A percentile compares a stretch with the other conserved stretches of the same genome.
Conservation (phyloP, 2,113 vertebrate species). For the Corvus hawaiiensis region DNA sequence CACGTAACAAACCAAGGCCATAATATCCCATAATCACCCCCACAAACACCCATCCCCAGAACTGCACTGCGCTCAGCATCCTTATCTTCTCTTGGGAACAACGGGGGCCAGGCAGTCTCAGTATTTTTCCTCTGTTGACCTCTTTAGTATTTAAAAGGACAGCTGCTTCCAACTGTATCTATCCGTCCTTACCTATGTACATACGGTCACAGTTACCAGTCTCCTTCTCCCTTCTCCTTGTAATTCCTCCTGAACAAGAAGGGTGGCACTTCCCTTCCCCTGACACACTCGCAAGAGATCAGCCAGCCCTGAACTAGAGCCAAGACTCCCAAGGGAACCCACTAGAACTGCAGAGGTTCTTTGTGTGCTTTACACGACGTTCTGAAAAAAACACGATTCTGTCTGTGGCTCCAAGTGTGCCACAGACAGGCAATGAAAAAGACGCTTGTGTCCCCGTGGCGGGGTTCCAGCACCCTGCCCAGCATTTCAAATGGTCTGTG, state of each 20-base stretch:
- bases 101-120: neutral
- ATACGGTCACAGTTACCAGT: neutral
- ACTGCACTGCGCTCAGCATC: neutral
- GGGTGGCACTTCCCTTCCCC: neutral
- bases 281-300: neutral
- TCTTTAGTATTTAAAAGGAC: neutral
- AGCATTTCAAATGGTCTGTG: neutral
- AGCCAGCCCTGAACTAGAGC: neutral
- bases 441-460: neutral
- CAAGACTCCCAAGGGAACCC: neutral
- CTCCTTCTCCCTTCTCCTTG: neutral
- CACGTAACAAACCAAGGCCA: neutral
- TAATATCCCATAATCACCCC: neutral
- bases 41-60: neutral
- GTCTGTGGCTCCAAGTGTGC: neutral
- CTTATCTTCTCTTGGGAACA: neutral
- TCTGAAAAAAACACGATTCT: fast-evolving
- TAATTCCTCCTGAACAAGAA: neutral
- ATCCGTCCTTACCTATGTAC: neutral
- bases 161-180: neutral
- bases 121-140: neutral
- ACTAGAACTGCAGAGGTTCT: neutral
- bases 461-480: neutral
- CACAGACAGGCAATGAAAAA: neutral
- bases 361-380: neutral